A percentile compares a stretch with the other conserved stretches of the same genome.
phyloP scores from a whole-genome alignment of 2,888 invertebrate genomes.

The Plusia festucae region DNA sequence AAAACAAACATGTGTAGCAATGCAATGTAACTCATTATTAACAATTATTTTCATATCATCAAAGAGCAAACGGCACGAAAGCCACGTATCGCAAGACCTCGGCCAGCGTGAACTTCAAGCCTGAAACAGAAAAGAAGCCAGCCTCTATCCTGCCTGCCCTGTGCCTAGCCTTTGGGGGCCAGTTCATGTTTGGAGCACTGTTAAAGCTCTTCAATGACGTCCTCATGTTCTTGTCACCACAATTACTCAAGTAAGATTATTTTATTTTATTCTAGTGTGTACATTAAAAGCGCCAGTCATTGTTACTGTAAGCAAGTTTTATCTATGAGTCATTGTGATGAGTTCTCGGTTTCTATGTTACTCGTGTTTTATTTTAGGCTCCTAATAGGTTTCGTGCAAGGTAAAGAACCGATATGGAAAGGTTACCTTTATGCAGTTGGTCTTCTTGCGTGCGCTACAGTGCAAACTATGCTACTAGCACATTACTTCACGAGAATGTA shows the following conservation, averaged over 20 bases:
- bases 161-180: conserved; percentile 95
- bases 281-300: conserved; percentile 27
- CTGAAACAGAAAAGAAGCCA: conserved; percentile 90
- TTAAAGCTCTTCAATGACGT: conserved; percentile 95
- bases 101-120: conserved; percentile 93
- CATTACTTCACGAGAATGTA: conserved; percentile 98
- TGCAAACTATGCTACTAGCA: conserved; percentile 95
- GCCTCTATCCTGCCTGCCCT: conserved; percentile 96
- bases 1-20: no score
- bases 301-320: background rate
- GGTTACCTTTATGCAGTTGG: conserved; percentile 95
- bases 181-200: conserved; percentile 95
- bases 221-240: conserved; percentile 96
- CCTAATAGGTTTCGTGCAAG: conserved; percentile 92
- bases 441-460: conserved; percentile 92
- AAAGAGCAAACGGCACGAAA: conserved; percentile 82
- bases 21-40: background rate
- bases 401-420: conserved; percentile 93
- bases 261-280: conserved; percentile 5
- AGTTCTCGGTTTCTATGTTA: background rate
- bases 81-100: conserved; percentile 92
- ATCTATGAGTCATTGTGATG: conserved; percentile 11
- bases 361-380: conserved; percentile 84
- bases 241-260: conserved; percentile 93
- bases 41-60: background rate